Percentiles rank a stretch among this genome's conserved stretches.
Evolutionary conservation across 2,888 invertebrate genomes (phyloP).

Genomic region (Pollenia labialis): DNA sequence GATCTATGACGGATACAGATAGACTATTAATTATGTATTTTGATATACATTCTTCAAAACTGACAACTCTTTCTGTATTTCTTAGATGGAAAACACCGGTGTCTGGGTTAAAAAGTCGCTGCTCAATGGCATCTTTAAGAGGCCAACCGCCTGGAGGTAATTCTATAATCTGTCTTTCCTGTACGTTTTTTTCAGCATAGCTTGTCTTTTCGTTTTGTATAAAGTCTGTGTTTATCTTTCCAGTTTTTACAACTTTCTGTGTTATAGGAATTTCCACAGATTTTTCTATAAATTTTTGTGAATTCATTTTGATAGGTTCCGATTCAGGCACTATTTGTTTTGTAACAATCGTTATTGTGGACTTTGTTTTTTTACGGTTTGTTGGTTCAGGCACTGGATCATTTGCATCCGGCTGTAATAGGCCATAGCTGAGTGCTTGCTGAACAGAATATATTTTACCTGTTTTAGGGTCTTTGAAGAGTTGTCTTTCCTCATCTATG

Average conservation of each 20-base stretch:
- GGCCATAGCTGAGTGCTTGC: constrained; percentile 90
- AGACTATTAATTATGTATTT: constrained; percentile 93
- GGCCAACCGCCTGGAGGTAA: constrained; percentile 93
- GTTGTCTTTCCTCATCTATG: constrained; percentile 91
- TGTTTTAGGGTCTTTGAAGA: constrained; percentile 91
- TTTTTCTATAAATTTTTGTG: constrained; percentile 80
- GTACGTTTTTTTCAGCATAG: constrained; percentile 80
- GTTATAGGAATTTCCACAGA: constrained; percentile 83
- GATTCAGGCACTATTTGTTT: constrained; percentile 84
- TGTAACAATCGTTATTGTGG: constrained; percentile 87
- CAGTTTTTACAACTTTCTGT: constrained; percentile 78
- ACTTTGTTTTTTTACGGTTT: constrained; percentile 83
- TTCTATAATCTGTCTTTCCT: constrained; percentile 90
- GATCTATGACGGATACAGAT: constrained; percentile 93
- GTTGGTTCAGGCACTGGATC: constrained; percentile 85
- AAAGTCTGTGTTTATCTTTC: constrained; percentile 84
- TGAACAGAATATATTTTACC: constrained; percentile 90
- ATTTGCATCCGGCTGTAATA: constrained; percentile 87
- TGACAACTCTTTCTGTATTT: constrained; percentile 92
- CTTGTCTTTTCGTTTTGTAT: constrained; percentile 85
- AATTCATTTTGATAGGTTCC: constrained; percentile 81
- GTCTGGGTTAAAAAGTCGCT: constrained; percentile 91
- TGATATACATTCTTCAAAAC: constrained; percentile 94
- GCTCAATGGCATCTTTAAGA: constrained; percentile 92
- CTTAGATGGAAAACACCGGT: constrained; percentile 94